Evolutionary conservation across 2,113 vertebrate species (phyloP).

Genomic region (Tyto alba): DNA sequence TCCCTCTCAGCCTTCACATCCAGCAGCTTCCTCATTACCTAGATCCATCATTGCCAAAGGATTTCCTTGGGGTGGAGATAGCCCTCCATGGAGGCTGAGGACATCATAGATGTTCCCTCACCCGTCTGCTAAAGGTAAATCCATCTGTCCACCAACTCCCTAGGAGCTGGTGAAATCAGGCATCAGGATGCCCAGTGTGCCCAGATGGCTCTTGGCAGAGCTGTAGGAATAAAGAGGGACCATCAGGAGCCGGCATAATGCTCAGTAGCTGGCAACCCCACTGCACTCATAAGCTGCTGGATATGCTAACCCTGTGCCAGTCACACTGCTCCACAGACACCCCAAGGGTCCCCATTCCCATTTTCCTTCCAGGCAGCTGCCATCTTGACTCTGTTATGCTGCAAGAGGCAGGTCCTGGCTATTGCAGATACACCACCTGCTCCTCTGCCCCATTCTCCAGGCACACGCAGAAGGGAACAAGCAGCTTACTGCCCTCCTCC

Average conservation of each 20-base stretch:
- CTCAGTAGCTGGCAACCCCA: neutral
- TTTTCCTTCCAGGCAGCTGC: neutral
- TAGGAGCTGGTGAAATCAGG: neutral
- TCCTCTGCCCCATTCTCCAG: neutral
- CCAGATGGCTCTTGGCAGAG: neutral
- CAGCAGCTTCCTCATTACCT: neutral
- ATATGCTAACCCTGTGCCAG: neutral
- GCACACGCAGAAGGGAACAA: fast-evolving
- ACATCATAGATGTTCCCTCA: neutral
- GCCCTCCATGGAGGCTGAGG: neutral
- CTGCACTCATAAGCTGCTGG: neutral
- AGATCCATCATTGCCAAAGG: neutral
- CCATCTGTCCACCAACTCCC: neutral
- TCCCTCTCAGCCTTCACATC: neutral
- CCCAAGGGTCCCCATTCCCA: neutral
- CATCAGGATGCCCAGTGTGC: neutral
- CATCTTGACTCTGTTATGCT: neutral
- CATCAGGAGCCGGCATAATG: fast-evolving
- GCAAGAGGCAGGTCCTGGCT: neutral
- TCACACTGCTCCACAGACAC: neutral
- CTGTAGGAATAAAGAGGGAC: neutral
- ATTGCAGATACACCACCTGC: neutral
- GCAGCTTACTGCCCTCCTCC: neutral
- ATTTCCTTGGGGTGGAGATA: neutral
- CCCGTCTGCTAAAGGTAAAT: neutral